Conservation (phyloP, 1,140 invertebrate genomes). For the Drosophila melanica region DNA sequence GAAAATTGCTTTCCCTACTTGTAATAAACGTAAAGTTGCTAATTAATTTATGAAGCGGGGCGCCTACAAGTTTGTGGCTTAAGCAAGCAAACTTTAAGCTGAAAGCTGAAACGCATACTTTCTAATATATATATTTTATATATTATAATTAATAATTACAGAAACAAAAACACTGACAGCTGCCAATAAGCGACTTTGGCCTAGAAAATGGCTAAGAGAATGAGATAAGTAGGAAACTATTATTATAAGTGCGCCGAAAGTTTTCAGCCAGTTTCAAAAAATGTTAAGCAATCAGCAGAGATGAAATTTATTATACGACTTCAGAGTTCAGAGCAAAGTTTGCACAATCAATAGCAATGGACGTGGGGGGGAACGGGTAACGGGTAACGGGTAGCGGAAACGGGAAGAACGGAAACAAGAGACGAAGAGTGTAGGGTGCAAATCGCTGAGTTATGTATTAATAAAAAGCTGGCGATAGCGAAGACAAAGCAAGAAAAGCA, state of each 20-base stretch:
- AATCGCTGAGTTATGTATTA: constrained; percentile 59
- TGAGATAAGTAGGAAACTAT: constrained; percentile 34
- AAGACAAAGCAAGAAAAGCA: constrained; percentile 59
- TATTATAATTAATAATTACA: constrained; percentile 55
- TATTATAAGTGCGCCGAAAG: constrained; percentile 46
- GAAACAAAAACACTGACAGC: constrained; percentile 11
- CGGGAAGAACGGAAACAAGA: constrained; percentile 5
- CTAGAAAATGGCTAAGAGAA: background rate
- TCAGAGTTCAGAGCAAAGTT: constrained; percentile 66
- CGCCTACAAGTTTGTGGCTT: constrained; percentile 56
- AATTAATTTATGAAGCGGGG: constrained; percentile 67
- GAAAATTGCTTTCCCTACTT: constrained; percentile 54
- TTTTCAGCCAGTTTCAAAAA: constrained; percentile 51
- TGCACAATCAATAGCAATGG: constrained; percentile 54
- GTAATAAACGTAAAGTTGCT: constrained; percentile 46
- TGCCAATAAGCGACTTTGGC: background rate
- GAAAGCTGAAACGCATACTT: constrained; percentile 19
- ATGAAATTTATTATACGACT: constrained; percentile 74
- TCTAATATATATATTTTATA: constrained; percentile 67
- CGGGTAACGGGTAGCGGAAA: background rate
- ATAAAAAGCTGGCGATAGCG: constrained; percentile 47
- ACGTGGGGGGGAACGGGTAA: background rate
- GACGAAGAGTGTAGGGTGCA: constrained; percentile 22
- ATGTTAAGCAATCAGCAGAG: constrained; percentile 66
- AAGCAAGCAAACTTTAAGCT: constrained; percentile 4